Base-by-base conservation (phyloP, 2,797 vertebrate species). In the Spinus pinus region DNA sequence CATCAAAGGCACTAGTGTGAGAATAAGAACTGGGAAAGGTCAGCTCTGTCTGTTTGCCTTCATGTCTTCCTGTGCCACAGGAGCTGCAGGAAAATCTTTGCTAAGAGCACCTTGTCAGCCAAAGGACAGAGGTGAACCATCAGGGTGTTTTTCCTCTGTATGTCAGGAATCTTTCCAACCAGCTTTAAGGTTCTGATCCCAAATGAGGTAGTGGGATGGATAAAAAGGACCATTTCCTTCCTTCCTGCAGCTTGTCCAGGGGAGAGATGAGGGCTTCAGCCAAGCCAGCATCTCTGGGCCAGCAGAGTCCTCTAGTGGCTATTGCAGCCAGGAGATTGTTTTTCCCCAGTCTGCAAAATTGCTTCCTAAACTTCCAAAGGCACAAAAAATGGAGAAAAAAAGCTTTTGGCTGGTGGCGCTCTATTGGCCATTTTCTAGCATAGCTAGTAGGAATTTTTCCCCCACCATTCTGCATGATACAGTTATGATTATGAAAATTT, bases 221-320 rank as follows among this genome's bases (percentile, higher is more conserved):
- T 79, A 47, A 72, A 64, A 50, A n/a, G 6, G 0, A 9, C 19
- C 10, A 9, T 88, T 75, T 69, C 58, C 42, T 54, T 75, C 47
- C 58, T 31, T 42, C 77, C 42, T 35, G 60, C 57, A 79, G 72
- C 67, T 54, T 39, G 11, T 60, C 30, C 79, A 23, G 5, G 1
- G 24, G 6, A 81, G 73, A 72, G 33, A 50, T 27, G 53, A 58
- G 16, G 24, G 11, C 53, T 57, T 21, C 19, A 51, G 71, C 69
- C 70, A 67, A 86, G 35, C 64, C 75, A 72, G 39, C 71, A 66
- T 67, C 17, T 2, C 83, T 44, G 70, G 61, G 61, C 82, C 75
- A 54, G 90, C 87, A 90, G 96, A 93, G 95, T 94, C 95, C 95
- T 94, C 96, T 96, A 96, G 96, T 65, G 95, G 96, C 7, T 2